phyloP scores from a whole-genome alignment of 2,888 invertebrate genomes.

The Acleris emargana region DNA sequence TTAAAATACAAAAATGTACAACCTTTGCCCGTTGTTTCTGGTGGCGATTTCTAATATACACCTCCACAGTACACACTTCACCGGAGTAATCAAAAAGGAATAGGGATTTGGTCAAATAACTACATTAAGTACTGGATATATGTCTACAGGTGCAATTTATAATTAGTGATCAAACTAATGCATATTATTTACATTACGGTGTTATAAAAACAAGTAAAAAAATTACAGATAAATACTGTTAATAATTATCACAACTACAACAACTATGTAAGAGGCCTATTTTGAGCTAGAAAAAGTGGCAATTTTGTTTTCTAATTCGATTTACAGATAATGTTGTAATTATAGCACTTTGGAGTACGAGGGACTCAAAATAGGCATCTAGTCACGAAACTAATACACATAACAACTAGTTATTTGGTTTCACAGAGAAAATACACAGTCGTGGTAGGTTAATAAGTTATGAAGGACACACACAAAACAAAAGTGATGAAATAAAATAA shows the following conservation, averaged over 20 bases:
- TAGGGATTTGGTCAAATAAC: neutral
- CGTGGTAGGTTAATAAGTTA: too few species aligned
- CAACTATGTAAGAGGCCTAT: too few species aligned
- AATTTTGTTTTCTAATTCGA: too few species aligned
- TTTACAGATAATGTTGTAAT: too few species aligned
- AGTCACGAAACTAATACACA: too few species aligned
- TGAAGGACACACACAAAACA: neutral
- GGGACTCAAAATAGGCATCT: too few species aligned
- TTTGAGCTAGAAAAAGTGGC: too few species aligned
- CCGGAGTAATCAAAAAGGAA: slow-evolving; percentile 13
- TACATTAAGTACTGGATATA: neutral
- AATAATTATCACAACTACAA: too few species aligned
- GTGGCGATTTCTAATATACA: slow-evolving; percentile 43
- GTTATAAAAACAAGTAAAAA: neutral
- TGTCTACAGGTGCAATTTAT: slow-evolving; percentile 12
- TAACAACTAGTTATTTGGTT: too few species aligned
- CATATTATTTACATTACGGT: slow-evolving; percentile 19
- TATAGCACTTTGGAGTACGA: too few species aligned
- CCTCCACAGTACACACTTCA: slow-evolving; percentile 13
- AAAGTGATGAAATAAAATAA: slow-evolving; percentile 53
- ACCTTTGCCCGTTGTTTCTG: slow-evolving; percentile 54
- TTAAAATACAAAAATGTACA: slow-evolving; percentile 50
- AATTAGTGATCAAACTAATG: slow-evolving; percentile 6
- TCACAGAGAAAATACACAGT: too few species aligned
- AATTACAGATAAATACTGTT: neutral